These are phyloP conservation scores for Synanthedon tipuliformis DNA, from an alignment of 2,888 invertebrate species.

Conservation along the genomic window DNA sequence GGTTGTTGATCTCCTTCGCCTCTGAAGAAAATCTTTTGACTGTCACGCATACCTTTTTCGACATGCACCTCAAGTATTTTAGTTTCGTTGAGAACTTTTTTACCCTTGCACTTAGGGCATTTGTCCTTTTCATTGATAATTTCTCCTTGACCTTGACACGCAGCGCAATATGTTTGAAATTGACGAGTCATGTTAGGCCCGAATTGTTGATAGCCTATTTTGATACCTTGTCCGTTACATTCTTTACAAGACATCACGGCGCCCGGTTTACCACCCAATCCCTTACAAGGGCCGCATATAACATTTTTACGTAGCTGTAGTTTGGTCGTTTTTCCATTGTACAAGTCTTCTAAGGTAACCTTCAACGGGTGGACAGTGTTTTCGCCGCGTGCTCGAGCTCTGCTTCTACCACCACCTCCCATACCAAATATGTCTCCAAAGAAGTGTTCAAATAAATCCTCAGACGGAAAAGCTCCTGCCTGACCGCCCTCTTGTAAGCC, in stretches of 20 bases:
- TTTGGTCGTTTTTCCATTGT: conserved; percentile 88
- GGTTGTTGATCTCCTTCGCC: conserved; percentile 94
- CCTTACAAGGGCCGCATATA: conserved; percentile 81
- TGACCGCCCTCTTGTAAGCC: conserved; percentile 85
- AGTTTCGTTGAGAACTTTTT: conserved; percentile 84
- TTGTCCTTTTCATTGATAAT: conserved; percentile 84
- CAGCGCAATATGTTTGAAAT: conserved; percentile 71
- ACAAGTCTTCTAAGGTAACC: conserved; percentile 90
- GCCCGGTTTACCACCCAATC: conserved; percentile 81
- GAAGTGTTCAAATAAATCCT: conserved; percentile 76
- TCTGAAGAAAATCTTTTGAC: conserved; percentile 85
- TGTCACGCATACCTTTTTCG: conserved; percentile 89
- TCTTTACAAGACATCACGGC: conserved; percentile 74
- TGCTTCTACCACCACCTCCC: conserved; percentile 67
- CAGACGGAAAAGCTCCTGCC: conserved; percentile 67
- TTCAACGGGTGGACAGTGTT: conserved; percentile 86
- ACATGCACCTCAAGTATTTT: conserved; percentile 89
- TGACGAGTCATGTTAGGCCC: conserved; percentile 74
- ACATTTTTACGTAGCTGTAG: conserved; percentile 86
- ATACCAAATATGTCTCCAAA: conserved; percentile 73
- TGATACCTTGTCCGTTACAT: conserved; percentile 84
- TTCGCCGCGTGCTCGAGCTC: conserved; percentile 77
- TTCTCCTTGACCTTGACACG: conserved; percentile 78
- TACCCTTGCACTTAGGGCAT: conserved; percentile 85
- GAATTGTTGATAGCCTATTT: conserved; percentile 79